Base-by-base conservation (phyloP, 2,113 vertebrate species). In the Beaufortia kweichowensis region DNA sequence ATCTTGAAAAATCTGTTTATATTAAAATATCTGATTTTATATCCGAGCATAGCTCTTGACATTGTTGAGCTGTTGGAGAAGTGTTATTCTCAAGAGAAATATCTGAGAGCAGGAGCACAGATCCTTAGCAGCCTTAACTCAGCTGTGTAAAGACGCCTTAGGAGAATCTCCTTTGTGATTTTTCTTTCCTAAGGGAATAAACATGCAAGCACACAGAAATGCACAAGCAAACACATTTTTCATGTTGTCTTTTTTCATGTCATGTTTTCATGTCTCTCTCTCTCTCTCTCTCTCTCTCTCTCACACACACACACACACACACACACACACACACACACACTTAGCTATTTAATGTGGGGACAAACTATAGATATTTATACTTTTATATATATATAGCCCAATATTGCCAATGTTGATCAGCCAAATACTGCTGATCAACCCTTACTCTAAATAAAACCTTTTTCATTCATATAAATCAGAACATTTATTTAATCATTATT, bases 321-420 rank as follows among this genome's bases (percentile, higher is more conserved):
- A 59, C 70, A 67, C 61, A 78, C 78, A 39, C 35, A 39, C 8
- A 39, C n/a, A n/a, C n/a, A n/a, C n/a, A n/a, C n/a, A 39, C 35
- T 39, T 39, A 39, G 35, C 35, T 39, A 39, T 39, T 39, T 39
- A 39, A 39, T 9, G 10, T 39, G 35, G 35, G 35, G 35, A 39
- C 35, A 39, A 39, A 39, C 35, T 9, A 39, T 10, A 10, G 10
- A 39, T 9, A 39, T 39, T 9, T 39, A 39, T 9, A 39, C 10
- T 39, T 8, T 39, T 39, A n/a, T n/a, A n/a, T 39, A 39, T 39
- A 39, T 9, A 9, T 35, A 7, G 33, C 4, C 33, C 35, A 1
- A 9, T 39, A n/a, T n/a, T n/a, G n/a, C n/a, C n/a, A n/a, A n/a
- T n/a, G n/a, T n/a, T n/a, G n/a, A n/a, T n/a, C n/a, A n/a, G n/a